phyloP scores from a whole-genome alignment of 2,797 vertebrate genomes.

The Orestias chungarensis region DNA sequence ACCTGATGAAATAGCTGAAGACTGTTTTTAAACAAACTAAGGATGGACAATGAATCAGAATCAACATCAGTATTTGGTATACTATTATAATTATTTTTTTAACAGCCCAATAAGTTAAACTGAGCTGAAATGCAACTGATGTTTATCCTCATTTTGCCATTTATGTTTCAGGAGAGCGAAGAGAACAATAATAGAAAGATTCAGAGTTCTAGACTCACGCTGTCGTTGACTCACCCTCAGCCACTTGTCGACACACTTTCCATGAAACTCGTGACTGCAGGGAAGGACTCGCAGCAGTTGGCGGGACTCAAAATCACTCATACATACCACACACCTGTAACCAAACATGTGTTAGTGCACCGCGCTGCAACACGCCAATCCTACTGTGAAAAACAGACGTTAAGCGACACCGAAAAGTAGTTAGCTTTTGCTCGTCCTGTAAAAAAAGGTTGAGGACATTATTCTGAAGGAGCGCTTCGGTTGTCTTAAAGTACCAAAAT shows the following conservation, averaged over 20 bases:
- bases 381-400: slow-evolving; percentile 4
- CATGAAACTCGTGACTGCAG: slow-evolving; percentile 98
- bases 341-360: background rate
- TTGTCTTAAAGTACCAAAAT: background rate
- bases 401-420: background rate
- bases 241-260: slow-evolving; percentile 99
- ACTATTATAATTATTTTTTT: too few relatives aligned
- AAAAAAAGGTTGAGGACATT: background rate
- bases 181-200: too few relatives aligned
- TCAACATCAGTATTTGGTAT: too few relatives aligned
- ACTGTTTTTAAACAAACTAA: background rate
- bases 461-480: background rate
- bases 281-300: slow-evolving; percentile 98
- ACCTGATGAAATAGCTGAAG: background rate
- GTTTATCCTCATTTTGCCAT: too few relatives aligned
- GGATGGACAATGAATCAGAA: too few relatives aligned
- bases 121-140: too few relatives aligned
- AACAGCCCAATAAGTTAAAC: too few relatives aligned
- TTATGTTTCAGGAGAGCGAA: too few relatives aligned
- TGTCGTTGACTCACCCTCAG: slow-evolving; percentile 86
- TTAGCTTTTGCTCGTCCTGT: background rate
- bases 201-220: background rate
- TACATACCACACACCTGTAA: slow-evolving; percentile 93
- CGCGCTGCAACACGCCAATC: background rate
- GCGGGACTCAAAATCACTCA: slow-evolving; percentile 99